Percentiles rank a stretch among this genome's conserved stretches.
Evolutionary conservation across 2,113 vertebrate genomes (phyloP).

Genomic region (Phaethon lepturus): DNA sequence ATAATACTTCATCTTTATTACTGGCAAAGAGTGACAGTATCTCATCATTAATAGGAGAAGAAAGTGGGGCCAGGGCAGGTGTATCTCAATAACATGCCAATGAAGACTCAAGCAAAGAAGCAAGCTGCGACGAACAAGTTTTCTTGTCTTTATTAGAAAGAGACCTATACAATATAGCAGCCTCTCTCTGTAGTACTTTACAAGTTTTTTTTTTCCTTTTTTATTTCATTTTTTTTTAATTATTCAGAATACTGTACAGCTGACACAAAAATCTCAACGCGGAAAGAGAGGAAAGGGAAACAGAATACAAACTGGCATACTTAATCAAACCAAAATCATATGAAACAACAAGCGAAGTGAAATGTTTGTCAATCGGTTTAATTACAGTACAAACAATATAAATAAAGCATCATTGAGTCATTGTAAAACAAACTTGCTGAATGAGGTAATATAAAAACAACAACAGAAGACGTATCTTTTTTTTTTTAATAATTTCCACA

Average conservation of each 20-base stretch:
- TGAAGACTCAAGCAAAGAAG: not conserved
- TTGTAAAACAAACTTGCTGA: conserved; percentile 78
- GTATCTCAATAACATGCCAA: not conserved
- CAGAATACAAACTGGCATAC: conserved; percentile 77
- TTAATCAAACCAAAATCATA: conserved; percentile 79
- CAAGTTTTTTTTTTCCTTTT: conserved; percentile 51
- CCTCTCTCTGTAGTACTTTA: conserved; percentile 83
- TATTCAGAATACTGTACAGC: conserved; percentile 90
- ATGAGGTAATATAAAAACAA: conserved; percentile 88
- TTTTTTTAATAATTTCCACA: conserved; percentile 39
- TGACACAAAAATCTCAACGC: conserved; percentile 79
- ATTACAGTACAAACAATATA: conserved; percentile 86
- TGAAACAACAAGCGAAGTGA: conserved; percentile 76
- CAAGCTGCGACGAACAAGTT: conserved; percentile 28
- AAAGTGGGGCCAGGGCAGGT: not conserved
- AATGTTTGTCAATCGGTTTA: conserved; percentile 76
- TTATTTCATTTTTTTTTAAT: not conserved
- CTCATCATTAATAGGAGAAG: not conserved
- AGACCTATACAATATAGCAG: conserved; percentile 87
- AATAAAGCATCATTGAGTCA: conserved; percentile 83
- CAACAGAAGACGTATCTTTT: conserved; percentile 42
- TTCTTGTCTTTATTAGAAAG: conserved; percentile 95
- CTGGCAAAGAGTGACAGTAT: conserved; percentile 63
- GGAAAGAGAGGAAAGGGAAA: conserved; percentile 60
- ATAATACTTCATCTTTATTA: conserved; percentile 57